Conservation (phyloP, 2,797 vertebrate species). For the Peromyscus attwateri region DNA sequence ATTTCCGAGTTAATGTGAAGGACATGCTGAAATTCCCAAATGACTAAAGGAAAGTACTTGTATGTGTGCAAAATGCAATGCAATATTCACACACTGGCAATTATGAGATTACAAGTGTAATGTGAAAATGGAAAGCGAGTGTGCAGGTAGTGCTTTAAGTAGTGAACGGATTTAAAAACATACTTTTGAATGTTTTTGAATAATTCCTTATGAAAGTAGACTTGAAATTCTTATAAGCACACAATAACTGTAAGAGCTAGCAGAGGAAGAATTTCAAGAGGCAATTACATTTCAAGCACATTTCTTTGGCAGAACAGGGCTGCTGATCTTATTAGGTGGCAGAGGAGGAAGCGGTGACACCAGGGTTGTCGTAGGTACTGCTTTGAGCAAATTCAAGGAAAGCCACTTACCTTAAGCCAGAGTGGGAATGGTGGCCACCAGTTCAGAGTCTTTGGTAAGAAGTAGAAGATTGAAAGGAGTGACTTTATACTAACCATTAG, state of each 20-base stretch:
- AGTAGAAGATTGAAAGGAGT: not conserved
- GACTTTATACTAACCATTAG: not conserved
- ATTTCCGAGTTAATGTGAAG: conserved; percentile 55
- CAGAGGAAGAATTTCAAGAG: not conserved
- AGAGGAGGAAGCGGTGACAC: not conserved
- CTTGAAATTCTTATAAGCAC: not conserved
- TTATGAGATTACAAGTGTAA: conserved; percentile 33
- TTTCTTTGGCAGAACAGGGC: not conserved
- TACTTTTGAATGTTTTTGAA: not conserved
- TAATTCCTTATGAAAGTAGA: conserved; percentile 56
- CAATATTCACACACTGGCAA: not conserved
- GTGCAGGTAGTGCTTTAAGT: not conserved
- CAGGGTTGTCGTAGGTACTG: rapidly evolving
- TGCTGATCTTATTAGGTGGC: not conserved
- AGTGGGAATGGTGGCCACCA: not conserved
- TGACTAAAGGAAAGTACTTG: conserved; percentile 31
- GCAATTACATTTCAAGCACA: not conserved
- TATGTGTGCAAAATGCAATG: conserved; percentile 1
- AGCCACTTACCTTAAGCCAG: not conserved
- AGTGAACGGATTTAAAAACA: not conserved
- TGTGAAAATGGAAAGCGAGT: conserved; percentile 14
- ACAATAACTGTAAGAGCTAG: not conserved
- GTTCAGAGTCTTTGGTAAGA: not conserved
- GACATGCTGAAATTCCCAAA: conserved; percentile 34
- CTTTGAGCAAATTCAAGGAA: not conserved